phyloP scores from a whole-genome alignment of 2,113 vertebrate species.

The Fregetta grallaria region DNA sequence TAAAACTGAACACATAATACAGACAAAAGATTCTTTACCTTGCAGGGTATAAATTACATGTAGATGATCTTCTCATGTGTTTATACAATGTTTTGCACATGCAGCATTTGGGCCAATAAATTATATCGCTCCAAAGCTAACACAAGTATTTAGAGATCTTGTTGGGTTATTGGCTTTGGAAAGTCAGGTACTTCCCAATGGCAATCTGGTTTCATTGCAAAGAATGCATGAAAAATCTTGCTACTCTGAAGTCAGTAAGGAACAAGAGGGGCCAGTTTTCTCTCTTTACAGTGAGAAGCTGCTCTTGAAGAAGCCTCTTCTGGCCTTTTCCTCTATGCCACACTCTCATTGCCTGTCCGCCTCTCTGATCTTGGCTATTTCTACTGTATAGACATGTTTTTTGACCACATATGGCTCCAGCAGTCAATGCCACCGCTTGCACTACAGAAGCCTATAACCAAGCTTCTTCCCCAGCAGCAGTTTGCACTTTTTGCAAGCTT shows the following conservation, averaged over 20 bases:
- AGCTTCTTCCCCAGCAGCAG: background rate
- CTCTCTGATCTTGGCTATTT: background rate
- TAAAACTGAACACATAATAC: background rate
- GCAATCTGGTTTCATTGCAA: background rate
- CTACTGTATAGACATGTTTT: background rate
- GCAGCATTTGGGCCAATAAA: background rate
- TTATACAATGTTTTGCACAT: background rate
- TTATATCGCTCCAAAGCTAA: background rate
- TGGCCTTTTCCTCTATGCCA: background rate
- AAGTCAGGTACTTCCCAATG: background rate
- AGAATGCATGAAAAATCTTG: background rate
- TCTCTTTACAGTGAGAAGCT: background rate
- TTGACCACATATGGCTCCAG: background rate
- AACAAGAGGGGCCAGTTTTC: background rate
- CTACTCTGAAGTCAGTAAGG: background rate
- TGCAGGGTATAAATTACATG: background rate
- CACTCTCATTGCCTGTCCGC: accelerated
- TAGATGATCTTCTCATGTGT: background rate
- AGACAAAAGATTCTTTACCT: background rate
- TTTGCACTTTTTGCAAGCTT: background rate
- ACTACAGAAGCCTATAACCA: background rate
- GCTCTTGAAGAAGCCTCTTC: background rate
- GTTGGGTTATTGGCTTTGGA: background rate
- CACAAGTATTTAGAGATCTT: background rate
- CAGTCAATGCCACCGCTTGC: background rate